A percentile compares a stretch with the other conserved stretches of the same genome.
These are phyloP conservation scores for Leucophenga montana DNA, from an alignment of 2,888 invertebrate species.

Conservation along the genomic window DNA sequence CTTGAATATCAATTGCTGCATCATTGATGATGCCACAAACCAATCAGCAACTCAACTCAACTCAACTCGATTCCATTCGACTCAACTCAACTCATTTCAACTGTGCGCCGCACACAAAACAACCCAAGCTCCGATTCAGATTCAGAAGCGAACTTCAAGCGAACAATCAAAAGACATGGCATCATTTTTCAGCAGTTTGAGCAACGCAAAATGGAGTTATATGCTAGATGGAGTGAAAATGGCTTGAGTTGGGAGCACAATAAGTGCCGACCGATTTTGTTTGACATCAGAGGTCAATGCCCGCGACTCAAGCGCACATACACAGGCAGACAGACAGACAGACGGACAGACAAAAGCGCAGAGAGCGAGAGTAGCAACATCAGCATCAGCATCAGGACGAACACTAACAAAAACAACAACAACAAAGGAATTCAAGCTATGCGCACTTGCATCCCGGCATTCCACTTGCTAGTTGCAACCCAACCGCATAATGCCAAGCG, in stretches of 20 bases:
- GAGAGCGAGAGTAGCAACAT: constrained; percentile 22
- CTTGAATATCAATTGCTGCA: no score
- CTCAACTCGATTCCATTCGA: no score
- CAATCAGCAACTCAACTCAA: no score
- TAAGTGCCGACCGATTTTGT: constrained; percentile 64
- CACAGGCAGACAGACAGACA: constrained; percentile 29
- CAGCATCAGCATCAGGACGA: constrained; percentile 9
- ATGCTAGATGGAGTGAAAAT: constrained; percentile 15
- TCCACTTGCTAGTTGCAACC: neutral
- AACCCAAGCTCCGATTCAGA: neutral
- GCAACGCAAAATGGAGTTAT: constrained; percentile 3
- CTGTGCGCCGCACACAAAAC: no score
- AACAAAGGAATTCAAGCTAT: constrained; percentile 49
- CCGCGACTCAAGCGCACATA: constrained; percentile 41
- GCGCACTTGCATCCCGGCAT: constrained; percentile 49
- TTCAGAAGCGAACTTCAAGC: constrained; percentile 3
- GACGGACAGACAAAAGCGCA: constrained; percentile 9
- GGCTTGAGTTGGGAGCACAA: constrained; percentile 37
- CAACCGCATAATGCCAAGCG: constrained; percentile 10
- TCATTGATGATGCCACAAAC: no score
- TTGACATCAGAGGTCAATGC: constrained; percentile 68
- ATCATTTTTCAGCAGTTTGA: constrained; percentile 16
- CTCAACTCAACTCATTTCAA: no score
- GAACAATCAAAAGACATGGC: constrained; percentile 15
- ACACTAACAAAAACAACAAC: constrained; percentile 7